phyloP scores from a whole-genome alignment of 2,888 invertebrate species.

The Drosophila hamatofila region DNA sequence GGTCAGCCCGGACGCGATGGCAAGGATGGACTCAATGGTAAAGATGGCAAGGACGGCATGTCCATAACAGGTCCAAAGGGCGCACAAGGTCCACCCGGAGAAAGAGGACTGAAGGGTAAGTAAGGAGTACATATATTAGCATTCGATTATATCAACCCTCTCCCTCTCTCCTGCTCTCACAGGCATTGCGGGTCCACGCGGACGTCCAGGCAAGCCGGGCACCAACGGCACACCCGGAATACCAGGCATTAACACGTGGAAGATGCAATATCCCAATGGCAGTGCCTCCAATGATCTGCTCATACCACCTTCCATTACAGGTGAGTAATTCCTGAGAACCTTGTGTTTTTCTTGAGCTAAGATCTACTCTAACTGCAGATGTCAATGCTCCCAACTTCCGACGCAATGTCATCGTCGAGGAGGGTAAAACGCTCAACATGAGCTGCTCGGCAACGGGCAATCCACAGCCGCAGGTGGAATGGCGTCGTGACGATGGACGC shows the following conservation, averaged over 20 bases:
- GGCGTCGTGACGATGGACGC: constrained; percentile 89
- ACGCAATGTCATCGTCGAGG: constrained; percentile 90
- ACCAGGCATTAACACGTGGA: constrained; percentile 93
- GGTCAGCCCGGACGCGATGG: constrained; percentile 89
- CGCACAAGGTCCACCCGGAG: constrained; percentile 88
- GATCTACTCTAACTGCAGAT: constrained; percentile 57
- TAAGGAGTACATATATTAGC: not conserved
- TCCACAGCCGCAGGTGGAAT: constrained; percentile 92
- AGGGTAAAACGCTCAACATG: constrained; percentile 93
- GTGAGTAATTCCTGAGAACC: constrained; percentile 82
- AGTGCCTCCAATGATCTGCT: constrained; percentile 88
- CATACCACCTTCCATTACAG: constrained; percentile 94
- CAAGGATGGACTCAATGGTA: constrained; percentile 87
- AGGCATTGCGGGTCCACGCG: constrained; percentile 88
- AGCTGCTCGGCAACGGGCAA: constrained; percentile 92
- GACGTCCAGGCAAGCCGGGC: constrained; percentile 91
- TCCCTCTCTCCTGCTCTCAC: not conserved
- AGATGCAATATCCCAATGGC: constrained; percentile 87
- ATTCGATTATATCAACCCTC: not conserved
- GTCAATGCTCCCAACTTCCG: constrained; percentile 80
- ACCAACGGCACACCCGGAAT: constrained; percentile 91
- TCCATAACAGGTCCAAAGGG: constrained; percentile 88
- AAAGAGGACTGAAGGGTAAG: constrained; percentile 89
- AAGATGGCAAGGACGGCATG: constrained; percentile 88
- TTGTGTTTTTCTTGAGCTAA: not conserved